Evolutionary conservation across 1,140 invertebrate genomes (phyloP).

Genomic region (Scaptodrosophila lebanonensis): DNA sequence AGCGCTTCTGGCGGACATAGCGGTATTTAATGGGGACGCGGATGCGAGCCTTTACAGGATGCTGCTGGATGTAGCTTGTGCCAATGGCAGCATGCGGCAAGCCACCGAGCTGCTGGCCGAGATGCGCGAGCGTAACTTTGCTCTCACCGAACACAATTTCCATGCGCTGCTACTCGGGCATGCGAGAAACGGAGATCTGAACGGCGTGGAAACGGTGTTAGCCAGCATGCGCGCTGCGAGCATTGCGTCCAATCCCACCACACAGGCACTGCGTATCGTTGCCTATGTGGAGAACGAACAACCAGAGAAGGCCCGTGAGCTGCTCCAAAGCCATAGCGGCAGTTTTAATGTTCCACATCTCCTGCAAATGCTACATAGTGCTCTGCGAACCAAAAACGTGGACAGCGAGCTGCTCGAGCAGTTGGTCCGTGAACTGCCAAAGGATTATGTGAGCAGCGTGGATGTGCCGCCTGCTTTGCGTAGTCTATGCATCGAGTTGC

Average conservation of each 20-base stretch:
- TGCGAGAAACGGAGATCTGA: slow-evolving; percentile 76
- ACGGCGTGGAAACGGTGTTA: slow-evolving; percentile 59
- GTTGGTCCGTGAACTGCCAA: slow-evolving; percentile 43
- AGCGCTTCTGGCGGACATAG: slow-evolving; percentile 49
- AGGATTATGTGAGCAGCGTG: slow-evolving; percentile 33
- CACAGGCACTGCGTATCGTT: slow-evolving; percentile 79
- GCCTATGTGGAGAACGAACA: slow-evolving; percentile 78
- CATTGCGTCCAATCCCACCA: slow-evolving; percentile 42
- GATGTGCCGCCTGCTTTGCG: slow-evolving; percentile 49
- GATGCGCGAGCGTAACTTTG: slow-evolving; percentile 78
- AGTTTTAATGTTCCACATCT: slow-evolving; percentile 46
- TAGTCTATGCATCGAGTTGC: slow-evolving; percentile 55
- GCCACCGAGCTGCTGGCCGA: slow-evolving; percentile 77
- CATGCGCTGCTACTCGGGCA: slow-evolving; percentile 79
- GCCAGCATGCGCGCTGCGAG: slow-evolving; percentile 76
- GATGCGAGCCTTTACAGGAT: slow-evolving; percentile 50
- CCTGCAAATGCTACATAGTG: slow-evolving; percentile 49
- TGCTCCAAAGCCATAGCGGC: slow-evolving; percentile 30
- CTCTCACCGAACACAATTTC: slow-evolving; percentile 79
- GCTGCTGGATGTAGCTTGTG: slow-evolving; percentile 76
- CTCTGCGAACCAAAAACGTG: slow-evolving; percentile 9
- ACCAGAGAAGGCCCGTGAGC: slow-evolving; percentile 37
- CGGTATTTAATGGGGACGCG: slow-evolving; percentile 29
- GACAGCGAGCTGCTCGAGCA: slow-evolving; percentile 32
- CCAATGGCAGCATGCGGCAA: slow-evolving; percentile 78